Percentiles rank a stretch among this genome's conserved stretches.
Conservation (phyloP, 2,113 vertebrate species). For the Larimichthys crocea region DNA sequence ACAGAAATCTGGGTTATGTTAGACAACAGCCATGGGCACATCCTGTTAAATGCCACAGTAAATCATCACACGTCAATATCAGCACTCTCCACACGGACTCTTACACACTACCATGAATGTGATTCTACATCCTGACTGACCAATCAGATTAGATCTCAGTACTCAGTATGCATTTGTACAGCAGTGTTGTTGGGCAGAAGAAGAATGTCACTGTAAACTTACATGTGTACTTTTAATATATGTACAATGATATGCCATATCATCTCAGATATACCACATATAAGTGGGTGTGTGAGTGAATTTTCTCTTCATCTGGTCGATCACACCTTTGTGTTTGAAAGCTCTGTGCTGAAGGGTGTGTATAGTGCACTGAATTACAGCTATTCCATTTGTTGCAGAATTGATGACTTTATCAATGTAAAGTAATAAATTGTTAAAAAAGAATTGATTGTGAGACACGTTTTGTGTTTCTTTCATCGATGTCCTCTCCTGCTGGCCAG, state of each 20-base stretch:
- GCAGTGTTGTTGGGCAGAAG: not conserved
- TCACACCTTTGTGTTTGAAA: constrained; percentile 12
- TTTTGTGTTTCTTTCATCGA: constrained; percentile 67
- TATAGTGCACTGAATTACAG: constrained; percentile 46
- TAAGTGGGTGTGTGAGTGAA: not conserved
- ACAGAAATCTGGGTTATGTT: not conserved
- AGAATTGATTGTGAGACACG: constrained; percentile 28
- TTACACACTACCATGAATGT: not conserved
- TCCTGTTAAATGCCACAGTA: not conserved
- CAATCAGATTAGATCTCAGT: not conserved
- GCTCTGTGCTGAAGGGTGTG: constrained; percentile 13
- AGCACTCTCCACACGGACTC: not conserved
- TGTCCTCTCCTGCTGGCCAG: constrained; percentile 58
- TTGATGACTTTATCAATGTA: constrained; percentile 80
- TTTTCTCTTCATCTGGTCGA: not conserved
- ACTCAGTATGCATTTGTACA: not conserved
- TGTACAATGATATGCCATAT: constrained; percentile 24
- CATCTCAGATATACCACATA: not conserved
- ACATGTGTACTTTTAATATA: constrained; percentile 19
- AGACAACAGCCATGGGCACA: not conserved
- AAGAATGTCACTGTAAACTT: constrained; percentile 36
- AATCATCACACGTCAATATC: not conserved
- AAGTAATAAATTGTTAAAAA: constrained; percentile 63
- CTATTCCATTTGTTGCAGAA: constrained; percentile 42
- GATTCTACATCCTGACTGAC: constrained; percentile 3